Conservation (phyloP, 2,888 invertebrate species). For the Clistopyga incitator region DNA sequence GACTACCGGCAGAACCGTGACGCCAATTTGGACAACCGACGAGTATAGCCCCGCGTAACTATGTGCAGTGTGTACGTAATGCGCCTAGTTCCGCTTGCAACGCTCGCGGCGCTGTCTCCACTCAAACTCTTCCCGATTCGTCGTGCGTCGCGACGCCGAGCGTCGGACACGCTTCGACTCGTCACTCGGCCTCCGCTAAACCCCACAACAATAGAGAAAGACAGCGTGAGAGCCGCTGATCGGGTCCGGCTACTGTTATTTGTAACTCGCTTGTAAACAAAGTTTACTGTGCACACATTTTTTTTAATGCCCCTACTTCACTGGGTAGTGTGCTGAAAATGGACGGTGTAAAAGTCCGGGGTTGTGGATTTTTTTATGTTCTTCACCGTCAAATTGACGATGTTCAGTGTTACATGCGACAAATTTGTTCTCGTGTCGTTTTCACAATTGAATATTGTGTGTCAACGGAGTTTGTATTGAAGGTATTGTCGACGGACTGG, state of each 20-base stretch:
- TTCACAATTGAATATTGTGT: too few relatives aligned
- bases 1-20: slow-evolving; percentile 31
- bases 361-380: too few relatives aligned
- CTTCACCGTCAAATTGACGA: too few relatives aligned
- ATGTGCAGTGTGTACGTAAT: too few relatives aligned
- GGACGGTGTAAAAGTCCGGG: too few relatives aligned
- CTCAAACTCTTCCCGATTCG: background rate
- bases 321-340: background rate
- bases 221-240: slow-evolving; percentile 10
- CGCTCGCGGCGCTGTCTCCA: too few relatives aligned
- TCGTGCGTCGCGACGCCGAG: slow-evolving; percentile 11
- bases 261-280: background rate
- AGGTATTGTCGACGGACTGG: too few relatives aligned
- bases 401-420: too few relatives aligned
- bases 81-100: too few relatives aligned
- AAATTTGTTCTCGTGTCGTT: too few relatives aligned
- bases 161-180: slow-evolving; percentile 17
- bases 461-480: too few relatives aligned
- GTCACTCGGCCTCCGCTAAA: slow-evolving; percentile 1
- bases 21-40: background rate
- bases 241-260: background rate
- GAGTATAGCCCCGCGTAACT: slow-evolving; percentile 1
- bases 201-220: background rate
- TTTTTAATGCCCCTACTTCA: background rate
- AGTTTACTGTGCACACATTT: background rate